A percentile compares a stretch with the other conserved stretches of the same genome.
Evolutionary conservation across 1,140 invertebrate genomes (phyloP).

Genomic region (Papilio polyxenes): DNA sequence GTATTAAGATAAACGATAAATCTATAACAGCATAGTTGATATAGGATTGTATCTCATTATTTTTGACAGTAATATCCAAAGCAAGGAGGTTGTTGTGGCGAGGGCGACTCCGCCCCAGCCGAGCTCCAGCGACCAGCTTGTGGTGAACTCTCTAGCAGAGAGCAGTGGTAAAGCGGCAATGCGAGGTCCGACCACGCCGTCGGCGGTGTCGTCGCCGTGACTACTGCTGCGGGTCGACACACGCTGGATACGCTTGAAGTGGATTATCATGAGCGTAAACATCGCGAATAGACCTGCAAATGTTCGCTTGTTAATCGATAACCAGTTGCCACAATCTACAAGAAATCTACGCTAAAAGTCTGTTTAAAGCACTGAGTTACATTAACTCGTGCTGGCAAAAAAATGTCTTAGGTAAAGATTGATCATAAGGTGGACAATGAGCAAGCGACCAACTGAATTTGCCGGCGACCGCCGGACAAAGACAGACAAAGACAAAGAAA

Average conservation of each 20-base stretch:
- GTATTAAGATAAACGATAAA: slow-evolving; percentile 36
- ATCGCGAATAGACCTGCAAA: slow-evolving; percentile 90
- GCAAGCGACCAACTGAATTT: too few species aligned
- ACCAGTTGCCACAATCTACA: too few species aligned
- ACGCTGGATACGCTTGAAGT: slow-evolving; percentile 89
- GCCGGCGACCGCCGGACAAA: too few species aligned
- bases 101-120: slow-evolving; percentile 91
- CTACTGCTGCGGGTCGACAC: slow-evolving; percentile 81
- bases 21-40: slow-evolving; percentile 83
- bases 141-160: slow-evolving; percentile 86
- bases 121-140: slow-evolving; percentile 90
- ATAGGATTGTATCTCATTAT: slow-evolving; percentile 94
- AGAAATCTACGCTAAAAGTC: too few species aligned
- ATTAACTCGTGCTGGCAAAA: too few species aligned
- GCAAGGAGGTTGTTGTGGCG: slow-evolving; percentile 87
- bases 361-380: too few species aligned
- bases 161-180: slow-evolving; percentile 72
- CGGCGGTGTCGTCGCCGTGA: slow-evolving; percentile 83
- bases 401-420: too few species aligned
- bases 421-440: too few species aligned
- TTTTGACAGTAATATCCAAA: slow-evolving; percentile 94
- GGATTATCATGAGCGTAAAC: slow-evolving; percentile 94
- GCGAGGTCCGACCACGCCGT: slow-evolving; percentile 85
- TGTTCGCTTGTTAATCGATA: background rate
- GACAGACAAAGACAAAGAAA: too few species aligned